Base-by-base conservation (phyloP, 2,113 vertebrate genomes). In the Euleptes europaea region DNA sequence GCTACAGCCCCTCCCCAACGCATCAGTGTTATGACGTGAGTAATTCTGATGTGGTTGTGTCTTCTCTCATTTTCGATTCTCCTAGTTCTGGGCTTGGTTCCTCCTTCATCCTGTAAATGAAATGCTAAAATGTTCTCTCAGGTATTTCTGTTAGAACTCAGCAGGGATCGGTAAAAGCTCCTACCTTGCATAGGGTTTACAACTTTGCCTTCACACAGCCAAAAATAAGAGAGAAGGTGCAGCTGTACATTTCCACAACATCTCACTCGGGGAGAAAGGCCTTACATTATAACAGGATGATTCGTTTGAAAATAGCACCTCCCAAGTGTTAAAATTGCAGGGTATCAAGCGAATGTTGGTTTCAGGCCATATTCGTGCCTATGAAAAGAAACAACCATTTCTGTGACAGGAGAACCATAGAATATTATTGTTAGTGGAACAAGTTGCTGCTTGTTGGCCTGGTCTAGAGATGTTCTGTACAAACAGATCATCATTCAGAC, bases 241-340 rank as follows among this genome's bases (percentile, higher is more conserved):
- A 38, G 47, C 31, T 19, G 81, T 76, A 26, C 21, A n/a, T 66
- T 67, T 66, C 80, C 17, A 78, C 82, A 51, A 72, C 19, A 2
- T 78, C 73, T 70, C 0, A 2, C 76, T 2, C 40, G 0, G 0
- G 65, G 19, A 76, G 28, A 75, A 14, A 44, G 51, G 21, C 7
- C 42, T 83, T 51, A 26, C 33, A 49, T 72, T 47, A 57, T 74
- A 79, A 49, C 28, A 54, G 5, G 13, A 76, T 47, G 63, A 78
- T 2, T 47, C 35, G 11, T 5, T 66, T 73, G 0, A 44, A 63
- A 69, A 73, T 0, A 21, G 0, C 73, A 69, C n/a, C 57, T 84
- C 11, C 11, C 38, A 49, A 5, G 79, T 8, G 47, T 85, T 84
- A 42, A 72, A 86, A 84, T 66, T 40, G 69, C 26, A 74, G 31